Percentiles rank a stretch among this genome's conserved stretches.
Evolutionary conservation across 1,140 invertebrate species (phyloP).

Genomic region (Tetramorium alpestre): DNA sequence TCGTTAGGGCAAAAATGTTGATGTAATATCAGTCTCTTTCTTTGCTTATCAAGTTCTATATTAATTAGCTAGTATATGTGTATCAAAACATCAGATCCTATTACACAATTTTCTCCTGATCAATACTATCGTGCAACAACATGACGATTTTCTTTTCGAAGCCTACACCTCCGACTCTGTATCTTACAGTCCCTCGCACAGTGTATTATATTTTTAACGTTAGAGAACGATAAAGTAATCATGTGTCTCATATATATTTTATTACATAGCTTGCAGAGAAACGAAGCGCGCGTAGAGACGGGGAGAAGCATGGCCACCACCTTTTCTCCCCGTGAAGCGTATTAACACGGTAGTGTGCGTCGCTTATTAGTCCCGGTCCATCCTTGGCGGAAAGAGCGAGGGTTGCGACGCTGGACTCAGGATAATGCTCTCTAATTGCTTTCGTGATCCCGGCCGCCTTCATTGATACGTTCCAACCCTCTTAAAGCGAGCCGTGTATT

Average conservation of each 20-base stretch:
- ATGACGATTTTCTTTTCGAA: conserved; percentile 7
- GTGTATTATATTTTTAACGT: too few relatives aligned
- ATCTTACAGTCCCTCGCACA: neutral
- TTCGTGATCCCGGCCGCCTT: conserved; percentile 74
- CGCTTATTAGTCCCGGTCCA: conserved; percentile 27
- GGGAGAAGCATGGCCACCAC: neutral
- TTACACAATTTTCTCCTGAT: conserved; percentile 36
- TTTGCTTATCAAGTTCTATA: neutral
- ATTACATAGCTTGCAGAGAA: neutral
- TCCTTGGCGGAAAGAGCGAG: neutral
- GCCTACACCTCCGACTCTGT: neutral
- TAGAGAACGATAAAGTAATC: neutral
- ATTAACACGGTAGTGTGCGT: neutral
- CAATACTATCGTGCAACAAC: neutral
- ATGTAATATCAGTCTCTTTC: conserved; percentile 8
- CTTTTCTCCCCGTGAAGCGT: neutral
- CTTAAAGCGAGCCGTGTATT: conserved; percentile 58
- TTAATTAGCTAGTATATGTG: neutral
- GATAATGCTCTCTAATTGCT: conserved; percentile 83
- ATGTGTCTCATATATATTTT: neutral
- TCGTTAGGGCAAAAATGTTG: neutral
- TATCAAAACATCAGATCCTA: conserved; percentile 32
- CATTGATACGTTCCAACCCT: conserved; percentile 67
- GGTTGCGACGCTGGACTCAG: conserved; percentile 13
- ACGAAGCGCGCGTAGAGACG: neutral